Conservation (phyloP, 2,888 invertebrate genomes). For the Eupelmus urozonus region DNA sequence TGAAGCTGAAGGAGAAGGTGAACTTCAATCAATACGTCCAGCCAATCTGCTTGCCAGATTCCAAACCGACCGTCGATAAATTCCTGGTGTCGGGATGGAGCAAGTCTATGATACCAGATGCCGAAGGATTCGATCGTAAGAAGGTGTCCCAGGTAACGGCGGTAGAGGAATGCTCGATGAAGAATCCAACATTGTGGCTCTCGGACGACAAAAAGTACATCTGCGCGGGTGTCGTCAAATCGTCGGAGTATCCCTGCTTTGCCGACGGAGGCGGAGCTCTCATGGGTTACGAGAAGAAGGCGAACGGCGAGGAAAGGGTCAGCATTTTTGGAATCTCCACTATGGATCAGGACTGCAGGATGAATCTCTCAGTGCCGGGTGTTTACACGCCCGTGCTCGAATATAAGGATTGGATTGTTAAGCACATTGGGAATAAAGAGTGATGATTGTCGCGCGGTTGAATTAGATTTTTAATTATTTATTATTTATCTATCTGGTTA, state of each 20-base stretch:
- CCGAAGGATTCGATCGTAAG: background rate
- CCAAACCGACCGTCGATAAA: background rate
- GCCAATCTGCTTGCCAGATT: slow-evolving; percentile 44
- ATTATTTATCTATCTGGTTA: too few relatives aligned
- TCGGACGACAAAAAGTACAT: slow-evolving; percentile 20
- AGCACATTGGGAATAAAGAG: background rate
- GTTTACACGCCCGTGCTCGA: slow-evolving; percentile 33
- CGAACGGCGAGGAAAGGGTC: background rate
- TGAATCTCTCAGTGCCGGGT: background rate
- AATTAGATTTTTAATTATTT: too few relatives aligned
- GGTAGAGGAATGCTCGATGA: background rate
- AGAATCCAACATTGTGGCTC: background rate
- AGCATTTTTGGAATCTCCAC: slow-evolving; percentile 31
- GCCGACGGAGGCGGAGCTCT: slow-evolving; percentile 46
- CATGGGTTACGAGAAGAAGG: slow-evolving; percentile 22
- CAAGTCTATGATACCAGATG: background rate
- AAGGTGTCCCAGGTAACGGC: slow-evolving; percentile 6
- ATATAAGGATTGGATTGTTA: slow-evolving; percentile 32
- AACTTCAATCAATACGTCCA: background rate
- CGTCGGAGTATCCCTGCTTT: slow-evolving; percentile 20
- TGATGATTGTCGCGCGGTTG: too few relatives aligned
- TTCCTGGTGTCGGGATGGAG: slow-evolving; percentile 38
- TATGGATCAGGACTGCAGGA: background rate
- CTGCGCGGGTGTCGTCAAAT: slow-evolving; percentile 11
- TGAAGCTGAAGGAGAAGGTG: slow-evolving; percentile 23